Percentiles rank a stretch among this genome's conserved stretches.
Conservation (phyloP, 2,797 vertebrate genomes). For the Moxostoma hubbsi region DNA sequence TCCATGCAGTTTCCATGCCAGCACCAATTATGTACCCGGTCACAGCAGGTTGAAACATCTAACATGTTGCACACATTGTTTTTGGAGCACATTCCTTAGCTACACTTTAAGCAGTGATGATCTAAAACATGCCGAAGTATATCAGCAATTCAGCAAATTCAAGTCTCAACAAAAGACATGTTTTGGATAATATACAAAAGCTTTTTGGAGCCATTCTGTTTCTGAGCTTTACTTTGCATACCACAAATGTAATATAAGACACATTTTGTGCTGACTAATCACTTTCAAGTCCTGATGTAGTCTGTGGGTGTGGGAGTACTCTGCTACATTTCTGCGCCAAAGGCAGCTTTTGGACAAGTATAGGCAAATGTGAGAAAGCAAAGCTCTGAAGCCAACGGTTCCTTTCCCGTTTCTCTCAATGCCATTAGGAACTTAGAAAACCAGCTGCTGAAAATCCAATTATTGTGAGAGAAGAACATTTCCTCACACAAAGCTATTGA, state of each 20-base stretch:
- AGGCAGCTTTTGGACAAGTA: constrained; percentile 49
- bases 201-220: constrained; percentile 24
- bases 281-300: constrained; percentile 49
- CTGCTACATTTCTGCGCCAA: constrained; percentile 32
- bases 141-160: constrained; percentile 40
- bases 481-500: constrained; percentile 4
- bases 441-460: constrained; percentile 38
- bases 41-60: constrained; percentile 31
- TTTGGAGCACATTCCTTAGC: background rate
- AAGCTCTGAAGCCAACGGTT: constrained; percentile 43
- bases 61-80: background rate
- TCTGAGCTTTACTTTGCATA: constrained; percentile 39
- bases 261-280: constrained; percentile 51
- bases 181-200: constrained; percentile 21
- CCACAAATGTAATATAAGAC: constrained; percentile 43
- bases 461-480: constrained; percentile 24
- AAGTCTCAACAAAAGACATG: constrained; percentile 47
- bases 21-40: background rate
- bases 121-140: background rate
- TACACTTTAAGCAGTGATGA: constrained; percentile 5
- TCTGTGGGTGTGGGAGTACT: constrained; percentile 43
- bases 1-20: constrained; percentile 28
- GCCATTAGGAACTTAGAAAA: constrained; percentile 27
- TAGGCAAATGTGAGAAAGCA: constrained; percentile 47
- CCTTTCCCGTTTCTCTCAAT: constrained; percentile 34